Evolutionary conservation across 2,888 invertebrate genomes (phyloP), one percentile per base, ranked within the genome.

Genomic region (Phaedon cochleariae): DNA sequence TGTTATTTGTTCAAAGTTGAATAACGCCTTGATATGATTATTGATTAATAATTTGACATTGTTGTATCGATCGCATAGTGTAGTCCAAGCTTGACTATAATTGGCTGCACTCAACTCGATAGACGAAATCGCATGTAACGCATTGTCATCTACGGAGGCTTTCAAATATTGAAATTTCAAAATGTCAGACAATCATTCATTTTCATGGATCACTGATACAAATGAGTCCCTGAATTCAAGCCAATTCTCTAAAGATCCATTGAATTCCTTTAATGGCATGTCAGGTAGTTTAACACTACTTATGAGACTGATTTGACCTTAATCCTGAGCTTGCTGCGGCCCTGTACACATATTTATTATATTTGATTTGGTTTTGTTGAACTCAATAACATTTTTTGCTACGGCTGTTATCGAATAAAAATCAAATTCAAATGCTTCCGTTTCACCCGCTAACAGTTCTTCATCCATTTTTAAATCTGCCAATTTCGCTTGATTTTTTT

Each of bases 281-380:
- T 48, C 46, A 15, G 49, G 59, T 31, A 59, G 48, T n/a, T 57
- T 57, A 26, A 45, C 41, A 57, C 45, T 21, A 18, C 31, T 59
- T 0, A 29, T 29, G 12, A 53, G 37, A 22, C 22, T 17, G 12
- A 10, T 5, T 34, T 53, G 6, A 53, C 1, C 34, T 6, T 4
- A 4, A 10, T 10, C 31, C 17, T 21, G 53, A 53, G 31, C 18
- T 21, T 48, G 21, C 10, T 48, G 5, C 22, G 48, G 31, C 31
- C 31, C 31, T 34, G 10, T 34, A 18, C 20, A 21, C 12, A n/a
- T 9, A 12, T 17, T 46, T 20, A 10, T 62, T 61, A 75, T 58
- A 77, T 20, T 10, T 9, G 2, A 12, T 5, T 48, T 20, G 34
- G 18, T 31, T 12, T 9, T 21, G 18, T 37, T 53, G 3, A 37